Evolutionary conservation across 2,888 invertebrate species (phyloP), one percentile per base, ranked within the genome.

Genomic region (Cephonodes hylas): DNA sequence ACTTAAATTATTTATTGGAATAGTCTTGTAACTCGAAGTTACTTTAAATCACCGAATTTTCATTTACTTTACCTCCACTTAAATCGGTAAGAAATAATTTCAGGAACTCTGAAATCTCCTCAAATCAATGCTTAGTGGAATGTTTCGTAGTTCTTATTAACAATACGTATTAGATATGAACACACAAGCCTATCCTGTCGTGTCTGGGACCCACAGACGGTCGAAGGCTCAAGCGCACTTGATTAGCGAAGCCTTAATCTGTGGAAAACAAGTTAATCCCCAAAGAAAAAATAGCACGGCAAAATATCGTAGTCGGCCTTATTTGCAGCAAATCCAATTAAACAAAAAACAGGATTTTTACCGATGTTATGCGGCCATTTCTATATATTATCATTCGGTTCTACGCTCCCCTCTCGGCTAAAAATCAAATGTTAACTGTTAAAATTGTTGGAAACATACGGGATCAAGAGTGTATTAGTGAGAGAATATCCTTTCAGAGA

Each of bases 321-420:
- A 83, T 82, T 80, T 78, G 64, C 65, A 66, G 61, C 65, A 65
- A 62, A 62, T 61, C 44, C 44, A 46, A 45, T 59, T 27, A 63
- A 61, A 58, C 71, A 81, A 79, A 76, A 74, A 79, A 71, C 77
- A 75, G 63, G 72, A 77, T 68, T 81, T 84, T 92, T 93, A 93
- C 93, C 92, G 87, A 86, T 85, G 67, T 70, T 74, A 78, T 76
- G 79, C 76, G 84, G 85, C 81, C 80, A 77, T 81, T 81, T 83
- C 83, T 85, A 87, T 67, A 76, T 80, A 83, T 77, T 88, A 88
- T 83, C 77, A 80, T 83, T 86, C 76, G 74, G 80, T 80, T 85
- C 87, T 91, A 92, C 76, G 91, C 86, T 89, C 89, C 91, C 89
- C 93, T 91, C 90, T 81, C 91, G 81, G 88, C 92, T 92, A 93